These are phyloP conservation scores for Dryobates pubescens DNA, from an alignment of 2,797 vertebrate species.

Conservation along the genomic window DNA sequence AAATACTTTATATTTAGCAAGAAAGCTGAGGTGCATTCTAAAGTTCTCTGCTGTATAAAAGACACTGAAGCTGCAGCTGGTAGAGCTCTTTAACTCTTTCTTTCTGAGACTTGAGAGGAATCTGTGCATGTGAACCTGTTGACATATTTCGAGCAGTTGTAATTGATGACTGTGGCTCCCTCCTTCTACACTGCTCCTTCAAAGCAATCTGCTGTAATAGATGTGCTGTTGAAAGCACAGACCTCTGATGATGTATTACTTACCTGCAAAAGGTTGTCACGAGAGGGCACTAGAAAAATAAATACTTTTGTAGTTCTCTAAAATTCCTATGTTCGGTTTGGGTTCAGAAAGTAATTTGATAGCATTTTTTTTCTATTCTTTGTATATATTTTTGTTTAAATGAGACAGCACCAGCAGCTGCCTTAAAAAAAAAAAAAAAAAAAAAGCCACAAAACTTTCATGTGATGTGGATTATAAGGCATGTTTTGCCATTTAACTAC, in stretches of 20 bases:
- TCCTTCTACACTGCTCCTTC: not conserved
- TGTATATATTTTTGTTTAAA: not conserved
- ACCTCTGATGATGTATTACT: conserved; percentile 35
- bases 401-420: not conserved
- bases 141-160: conserved; percentile 1
- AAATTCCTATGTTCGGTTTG: conserved; percentile 12
- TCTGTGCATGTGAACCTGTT: not conserved
- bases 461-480: not conserved
- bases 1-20: not conserved
- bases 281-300: conserved; percentile 18
- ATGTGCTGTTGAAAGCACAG: conserved; percentile 26
- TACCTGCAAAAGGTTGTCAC: conserved; percentile 27
- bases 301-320: conserved; percentile 13
- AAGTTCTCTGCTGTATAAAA: not conserved
- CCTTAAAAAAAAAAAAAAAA: not conserved
- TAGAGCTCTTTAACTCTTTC: not conserved
- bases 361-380: not conserved
- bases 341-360: conserved; percentile 10
- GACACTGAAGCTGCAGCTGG: not conserved
- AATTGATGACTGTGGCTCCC: conserved; percentile 26
- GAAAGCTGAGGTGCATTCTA: not conserved
- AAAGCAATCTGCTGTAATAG: conserved; percentile 21
- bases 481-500: not conserved
- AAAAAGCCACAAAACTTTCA: not conserved
- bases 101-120: not conserved